Evolutionary conservation across 2,113 vertebrate species (phyloP).

Genomic region (Neofelis nebulosa): DNA sequence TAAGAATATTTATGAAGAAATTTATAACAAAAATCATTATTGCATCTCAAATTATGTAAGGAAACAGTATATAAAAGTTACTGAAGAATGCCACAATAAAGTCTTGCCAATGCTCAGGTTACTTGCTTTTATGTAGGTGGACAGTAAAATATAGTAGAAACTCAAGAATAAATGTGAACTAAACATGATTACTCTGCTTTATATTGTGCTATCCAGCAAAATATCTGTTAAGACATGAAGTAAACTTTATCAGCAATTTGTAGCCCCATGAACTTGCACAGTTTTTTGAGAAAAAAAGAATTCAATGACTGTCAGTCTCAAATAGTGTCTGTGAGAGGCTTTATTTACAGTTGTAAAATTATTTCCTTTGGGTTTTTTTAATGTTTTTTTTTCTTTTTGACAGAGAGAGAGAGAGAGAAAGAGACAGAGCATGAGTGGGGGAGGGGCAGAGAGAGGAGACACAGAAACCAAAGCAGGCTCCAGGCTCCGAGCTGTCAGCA

Average conservation of each 20-base stretch:
- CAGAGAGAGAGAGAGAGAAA: too few relatives aligned
- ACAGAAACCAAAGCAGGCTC: too few relatives aligned
- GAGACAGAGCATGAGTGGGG: too few relatives aligned
- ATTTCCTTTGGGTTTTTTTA: constrained; percentile 47
- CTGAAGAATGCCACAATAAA: constrained; percentile 81
- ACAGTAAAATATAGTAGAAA: constrained; percentile 68
- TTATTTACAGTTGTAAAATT: constrained; percentile 29
- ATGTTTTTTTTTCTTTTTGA: not conserved
- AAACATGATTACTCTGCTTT: constrained; percentile 17
- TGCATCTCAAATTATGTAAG: constrained; percentile 85
- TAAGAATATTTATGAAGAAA: constrained; percentile 85
- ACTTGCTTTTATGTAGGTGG: constrained; percentile 74
- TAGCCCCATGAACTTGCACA: not conserved
- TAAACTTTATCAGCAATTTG: constrained; percentile 54
- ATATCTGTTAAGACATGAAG: constrained; percentile 34
- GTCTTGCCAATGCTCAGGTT: constrained; percentile 46
- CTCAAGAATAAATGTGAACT: constrained; percentile 34
- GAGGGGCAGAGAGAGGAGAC: too few relatives aligned
- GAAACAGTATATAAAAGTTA: constrained; percentile 87
- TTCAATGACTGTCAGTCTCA: not conserved
- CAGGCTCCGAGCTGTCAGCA: too few relatives aligned
- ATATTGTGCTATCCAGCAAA: constrained; percentile 2
- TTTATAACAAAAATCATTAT: constrained; percentile 88
- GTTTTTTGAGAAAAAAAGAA: not conserved
- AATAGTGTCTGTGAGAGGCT: not conserved